Evolutionary conservation across 2,888 invertebrate species (phyloP).

Genomic region (Lasioglossum morio): DNA sequence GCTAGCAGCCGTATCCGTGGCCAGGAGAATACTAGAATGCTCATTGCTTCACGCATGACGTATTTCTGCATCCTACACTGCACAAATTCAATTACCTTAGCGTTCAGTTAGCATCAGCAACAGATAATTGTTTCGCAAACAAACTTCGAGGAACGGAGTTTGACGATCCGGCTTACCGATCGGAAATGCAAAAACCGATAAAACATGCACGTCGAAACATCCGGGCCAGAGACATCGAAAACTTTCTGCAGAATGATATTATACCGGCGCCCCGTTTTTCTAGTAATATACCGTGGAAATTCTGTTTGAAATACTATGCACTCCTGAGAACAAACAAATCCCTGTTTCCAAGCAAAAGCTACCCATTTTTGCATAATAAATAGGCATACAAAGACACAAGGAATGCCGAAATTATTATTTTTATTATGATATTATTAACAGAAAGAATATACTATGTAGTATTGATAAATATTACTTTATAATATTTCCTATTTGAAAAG

Average conservation of each 20-base stretch:
- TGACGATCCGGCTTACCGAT: conserved; percentile 11
- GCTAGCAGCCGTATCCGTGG: background rate
- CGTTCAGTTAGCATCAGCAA: conserved; percentile 43
- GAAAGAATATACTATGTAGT: background rate
- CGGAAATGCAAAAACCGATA: background rate
- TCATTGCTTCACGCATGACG: conserved; percentile 40
- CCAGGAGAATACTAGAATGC: conserved; percentile 24
- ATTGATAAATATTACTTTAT: too few species aligned
- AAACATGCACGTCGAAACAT: background rate
- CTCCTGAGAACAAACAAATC: background rate
- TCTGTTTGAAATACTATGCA: background rate
- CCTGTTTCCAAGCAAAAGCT: background rate
- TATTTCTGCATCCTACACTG: conserved; percentile 43
- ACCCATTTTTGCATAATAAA: background rate
- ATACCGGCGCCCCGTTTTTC: background rate
- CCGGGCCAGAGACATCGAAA: background rate
- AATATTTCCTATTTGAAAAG: too few species aligned
- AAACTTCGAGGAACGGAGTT: conserved; percentile 34
- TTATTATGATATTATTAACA: background rate
- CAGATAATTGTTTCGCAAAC: conserved; percentile 44
- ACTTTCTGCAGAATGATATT: background rate
- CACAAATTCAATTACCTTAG: conserved; percentile 40
- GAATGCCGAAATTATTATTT: background rate
- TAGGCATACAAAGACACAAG: too few species aligned
- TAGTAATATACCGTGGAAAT: background rate